Evolutionary conservation across 2,888 invertebrate genomes (phyloP).

Genomic region (Malacosoma neustria): DNA sequence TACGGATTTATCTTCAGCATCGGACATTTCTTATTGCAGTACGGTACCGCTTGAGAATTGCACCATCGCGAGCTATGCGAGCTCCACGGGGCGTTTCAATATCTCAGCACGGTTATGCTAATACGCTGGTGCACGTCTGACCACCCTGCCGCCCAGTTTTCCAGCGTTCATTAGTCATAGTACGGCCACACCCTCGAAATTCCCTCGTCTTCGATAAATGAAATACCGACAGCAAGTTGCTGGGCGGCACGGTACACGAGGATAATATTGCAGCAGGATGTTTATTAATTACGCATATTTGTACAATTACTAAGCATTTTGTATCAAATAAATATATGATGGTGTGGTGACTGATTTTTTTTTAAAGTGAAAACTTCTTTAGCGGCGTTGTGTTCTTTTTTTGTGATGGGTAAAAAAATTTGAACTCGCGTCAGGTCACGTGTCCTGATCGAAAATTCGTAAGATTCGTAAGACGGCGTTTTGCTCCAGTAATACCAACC

Average conservation of each 20-base stretch:
- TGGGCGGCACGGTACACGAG: background rate
- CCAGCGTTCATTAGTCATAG: conserved; percentile 27
- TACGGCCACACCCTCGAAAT: conserved; percentile 16
- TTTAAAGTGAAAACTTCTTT: too few species aligned
- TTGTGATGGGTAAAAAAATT: too few species aligned
- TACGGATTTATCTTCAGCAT: too few species aligned
- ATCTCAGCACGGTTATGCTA: conserved; percentile 54
- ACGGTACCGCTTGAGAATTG: conserved; percentile 16
- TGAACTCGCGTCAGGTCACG: too few species aligned
- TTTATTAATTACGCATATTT: background rate
- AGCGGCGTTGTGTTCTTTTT: too few species aligned
- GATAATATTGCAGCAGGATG: background rate
- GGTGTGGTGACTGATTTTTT: too few species aligned
- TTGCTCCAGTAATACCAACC: too few species aligned
- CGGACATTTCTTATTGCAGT: too few species aligned
- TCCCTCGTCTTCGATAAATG: conserved; percentile 6
- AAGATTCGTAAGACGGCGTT: too few species aligned
- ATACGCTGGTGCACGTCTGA: conserved; percentile 34
- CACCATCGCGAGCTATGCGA: conserved; percentile 16
- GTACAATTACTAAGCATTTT: background rate
- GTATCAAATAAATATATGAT: too few species aligned
- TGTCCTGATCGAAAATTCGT: too few species aligned
- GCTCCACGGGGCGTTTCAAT: conserved; percentile 28
- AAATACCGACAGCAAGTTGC: background rate
- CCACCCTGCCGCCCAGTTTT: conserved; percentile 34